Evolutionary conservation across 64 coral and sea anemone genomes (phyloP), one percentile per base, ranked within the genome.

Genomic region (Acropora tenuis): DNA sequence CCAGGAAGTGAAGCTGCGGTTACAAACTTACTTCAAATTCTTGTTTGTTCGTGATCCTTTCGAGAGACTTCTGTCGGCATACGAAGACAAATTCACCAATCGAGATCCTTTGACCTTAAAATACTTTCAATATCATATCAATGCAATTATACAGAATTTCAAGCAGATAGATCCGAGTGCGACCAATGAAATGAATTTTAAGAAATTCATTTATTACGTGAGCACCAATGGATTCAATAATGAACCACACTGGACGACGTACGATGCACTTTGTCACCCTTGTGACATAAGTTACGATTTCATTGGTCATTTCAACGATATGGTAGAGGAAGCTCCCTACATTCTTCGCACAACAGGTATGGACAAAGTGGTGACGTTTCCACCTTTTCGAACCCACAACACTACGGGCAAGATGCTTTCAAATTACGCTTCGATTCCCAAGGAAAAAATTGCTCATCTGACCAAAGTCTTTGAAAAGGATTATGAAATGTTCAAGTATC

Each of bases 31-130:
- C 65, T 69, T 48, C 8, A 84, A 84, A 8, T 84, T 84, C 12
- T 12, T 84, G 2, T 84, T 84, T n/a, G 82, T 71, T 48, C 82
- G 82, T 13, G 82, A 84, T 2, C 82, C 82, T 48, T 71, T 84
- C 82, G 82, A 84, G 42, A 5, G 82, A 13, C 75, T 48, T 16
- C 43, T 77, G 10, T 71, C 67, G 16, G 67, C 67, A 0, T 3
- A 5, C 19, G 8, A 3, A 5, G 19, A 71, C 7, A 5, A 20
- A 3, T 71, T 71, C 18, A 20, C 2, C 2, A 3, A 1, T 3
- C 3, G 7, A 1, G 18, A 40, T 3, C 2, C 7, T 4, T 19
- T 13, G 3, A 7, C 18, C 30, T 3, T 3, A 4, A 40, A 7
- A 4, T 5, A 20, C 0, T 2, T n/a, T 40, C 3, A 20, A 20